Conservation (phyloP, 2,888 invertebrate species). For the Baccha elongata region DNA sequence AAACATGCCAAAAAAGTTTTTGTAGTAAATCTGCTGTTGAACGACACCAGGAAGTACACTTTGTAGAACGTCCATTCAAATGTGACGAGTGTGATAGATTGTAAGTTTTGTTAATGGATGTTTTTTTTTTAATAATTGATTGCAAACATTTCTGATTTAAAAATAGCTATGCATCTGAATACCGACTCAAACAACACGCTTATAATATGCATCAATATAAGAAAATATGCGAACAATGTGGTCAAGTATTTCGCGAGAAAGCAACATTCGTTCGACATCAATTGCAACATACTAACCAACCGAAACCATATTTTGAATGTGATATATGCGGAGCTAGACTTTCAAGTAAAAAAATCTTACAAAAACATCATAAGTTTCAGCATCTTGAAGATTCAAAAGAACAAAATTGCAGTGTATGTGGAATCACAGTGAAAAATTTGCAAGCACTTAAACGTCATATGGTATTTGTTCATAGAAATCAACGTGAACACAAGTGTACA, state of each 20-base stretch:
- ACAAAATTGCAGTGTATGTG: slow-evolving; percentile 77
- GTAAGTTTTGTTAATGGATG: slow-evolving; percentile 72
- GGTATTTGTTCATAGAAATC: slow-evolving; percentile 78
- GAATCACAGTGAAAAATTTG: slow-evolving; percentile 77
- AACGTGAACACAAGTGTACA: slow-evolving; percentile 78
- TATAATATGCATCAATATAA: slow-evolving; percentile 78
- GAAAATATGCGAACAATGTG: slow-evolving; percentile 80
- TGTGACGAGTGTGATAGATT: slow-evolving; percentile 78
- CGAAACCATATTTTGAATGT: slow-evolving; percentile 76
- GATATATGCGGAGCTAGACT: slow-evolving; percentile 77
- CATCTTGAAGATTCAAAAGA: slow-evolving; percentile 77
- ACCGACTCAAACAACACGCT: slow-evolving; percentile 77
- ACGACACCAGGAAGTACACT: slow-evolving; percentile 78
- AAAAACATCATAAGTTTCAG: slow-evolving; percentile 79
- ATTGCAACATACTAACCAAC: slow-evolving; percentile 77
- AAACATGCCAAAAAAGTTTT: slow-evolving; percentile 78
- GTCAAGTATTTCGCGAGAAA: slow-evolving; percentile 77
- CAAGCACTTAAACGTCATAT: slow-evolving; percentile 78
- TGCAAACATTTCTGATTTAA: slow-evolving; percentile 39
- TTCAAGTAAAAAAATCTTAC: slow-evolving; percentile 77
- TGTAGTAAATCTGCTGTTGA: slow-evolving; percentile 76
- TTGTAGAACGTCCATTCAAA: slow-evolving; percentile 77
- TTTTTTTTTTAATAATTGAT: neutral
- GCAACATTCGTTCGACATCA: slow-evolving; percentile 78
- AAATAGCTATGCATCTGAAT: slow-evolving; percentile 76